Conservation (phyloP, 1,140 invertebrate genomes). For the Brachionus koreanus region DNA sequence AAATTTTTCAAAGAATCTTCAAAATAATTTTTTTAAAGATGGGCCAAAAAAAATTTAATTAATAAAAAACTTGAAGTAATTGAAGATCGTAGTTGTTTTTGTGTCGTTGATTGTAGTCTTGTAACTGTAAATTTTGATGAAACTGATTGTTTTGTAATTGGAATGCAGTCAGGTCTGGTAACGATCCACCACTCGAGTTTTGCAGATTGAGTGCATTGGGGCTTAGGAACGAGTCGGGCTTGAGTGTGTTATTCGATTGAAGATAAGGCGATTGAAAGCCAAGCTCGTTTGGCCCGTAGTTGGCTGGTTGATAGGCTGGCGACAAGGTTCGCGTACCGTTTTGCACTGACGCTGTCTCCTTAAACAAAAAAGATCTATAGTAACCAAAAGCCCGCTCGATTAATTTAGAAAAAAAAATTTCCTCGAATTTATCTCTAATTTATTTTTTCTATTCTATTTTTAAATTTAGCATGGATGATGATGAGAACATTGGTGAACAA, state of each 20-base stretch:
- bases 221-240: neutral
- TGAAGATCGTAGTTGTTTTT: constrained; percentile 6
- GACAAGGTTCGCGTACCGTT: neutral
- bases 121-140: constrained; percentile 12
- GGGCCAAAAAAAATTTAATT: neutral
- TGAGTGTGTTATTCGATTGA: neutral
- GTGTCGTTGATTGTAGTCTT: constrained; percentile 16
- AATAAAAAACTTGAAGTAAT: constrained; percentile 5
- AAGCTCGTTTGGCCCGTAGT: neutral
- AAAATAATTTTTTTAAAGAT: no score
- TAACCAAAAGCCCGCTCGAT: neutral
- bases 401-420: neutral
- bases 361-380: neutral
- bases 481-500: neutral
- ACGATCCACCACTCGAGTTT: constrained; percentile 16
- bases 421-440: neutral
- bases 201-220: neutral
- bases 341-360: neutral
- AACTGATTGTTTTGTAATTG: constrained; percentile 33
- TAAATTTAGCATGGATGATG: neutral
- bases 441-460: neutral
- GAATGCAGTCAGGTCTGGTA: constrained; percentile 42
- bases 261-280: neutral
- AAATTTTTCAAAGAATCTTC: no score
- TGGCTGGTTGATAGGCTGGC: neutral